phyloP scores from a whole-genome alignment of 2,797 vertebrate species.

The Phylloscopus collybita region DNA sequence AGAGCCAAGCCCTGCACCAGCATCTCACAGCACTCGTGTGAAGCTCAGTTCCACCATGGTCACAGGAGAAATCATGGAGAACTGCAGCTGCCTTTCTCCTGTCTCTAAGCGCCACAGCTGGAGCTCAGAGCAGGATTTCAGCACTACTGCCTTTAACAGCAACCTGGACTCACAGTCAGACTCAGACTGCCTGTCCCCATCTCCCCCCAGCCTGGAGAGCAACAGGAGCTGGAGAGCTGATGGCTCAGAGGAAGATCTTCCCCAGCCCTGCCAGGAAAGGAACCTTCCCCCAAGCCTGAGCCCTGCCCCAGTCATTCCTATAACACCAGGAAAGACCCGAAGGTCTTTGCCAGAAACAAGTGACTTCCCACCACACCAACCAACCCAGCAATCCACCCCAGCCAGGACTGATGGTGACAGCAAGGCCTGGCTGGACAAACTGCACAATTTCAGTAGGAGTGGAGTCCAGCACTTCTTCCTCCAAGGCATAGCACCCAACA shows the following conservation, averaged over 20 bases:
- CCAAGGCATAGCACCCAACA: conserved; percentile 51
- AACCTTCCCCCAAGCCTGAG: neutral
- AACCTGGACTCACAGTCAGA: conserved; percentile 54
- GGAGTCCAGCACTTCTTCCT: conserved; percentile 78
- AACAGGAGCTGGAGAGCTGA: conserved; percentile 23
- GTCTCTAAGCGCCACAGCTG: neutral
- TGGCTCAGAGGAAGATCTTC: neutral
- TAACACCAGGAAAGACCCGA: neutral
- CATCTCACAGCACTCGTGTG: accelerated
- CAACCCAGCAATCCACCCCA: neutral
- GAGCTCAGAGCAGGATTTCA: conserved; percentile 38
- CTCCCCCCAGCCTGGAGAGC: conserved; percentile 39
- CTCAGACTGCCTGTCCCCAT: conserved; percentile 24
- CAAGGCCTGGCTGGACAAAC: conserved; percentile 72
- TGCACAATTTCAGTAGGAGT: conserved; percentile 70
- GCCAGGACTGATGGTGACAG: neutral
- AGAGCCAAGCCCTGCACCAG: neutral
- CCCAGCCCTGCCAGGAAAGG: neutral
- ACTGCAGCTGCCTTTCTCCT: neutral
- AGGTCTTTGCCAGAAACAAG: neutral
- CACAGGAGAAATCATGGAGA: neutral
- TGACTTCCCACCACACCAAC: neutral
- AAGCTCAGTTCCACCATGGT: neutral
- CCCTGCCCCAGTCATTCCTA: neutral
- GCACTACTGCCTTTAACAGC: conserved; percentile 51